Base-by-base conservation (phyloP, 2,113 vertebrate species). In the Dasyurus viverrinus region DNA sequence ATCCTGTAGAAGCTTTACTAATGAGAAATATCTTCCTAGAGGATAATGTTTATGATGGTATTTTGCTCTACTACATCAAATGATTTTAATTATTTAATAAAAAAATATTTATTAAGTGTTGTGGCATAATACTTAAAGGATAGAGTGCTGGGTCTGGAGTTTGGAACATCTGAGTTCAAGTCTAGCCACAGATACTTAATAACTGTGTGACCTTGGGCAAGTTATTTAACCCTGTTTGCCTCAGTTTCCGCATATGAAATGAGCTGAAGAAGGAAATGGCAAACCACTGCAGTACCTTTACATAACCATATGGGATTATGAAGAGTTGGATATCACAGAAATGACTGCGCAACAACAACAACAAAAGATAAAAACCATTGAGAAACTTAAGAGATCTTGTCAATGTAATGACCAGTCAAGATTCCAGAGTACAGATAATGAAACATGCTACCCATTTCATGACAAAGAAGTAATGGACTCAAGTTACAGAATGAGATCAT, bases 111-210 rank as follows among this genome's bases (percentile, higher is more conserved):
- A 84, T 42, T 84, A 76, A n/a, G n/a, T 84, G n/a, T 42, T 6
- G 4, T 68, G 60, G 60, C 1, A 16, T 8, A 68, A 36, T 52
- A 52, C 10, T 52, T 10, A 52, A 52, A 36, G 12, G 30, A 68
- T 36, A 68, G 30, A 68, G 12, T 14, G 11, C 60, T 68, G 4
- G 60, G 30, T 12, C 60, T 68, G 12, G 60, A 68, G 14, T 68
- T 22, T 36, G 89, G 27, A 57, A 96, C 50, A 89, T 68, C 84
- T 46, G 23, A 47, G 95, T 90, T 97, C 76, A 90, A 91, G 92
- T n/a, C 11, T 8, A 26, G 90, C 23, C 93, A 24, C 53, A 84
- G 90, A 53, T 53, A 50, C 54, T 91, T 93, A 36, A 60, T 91
- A 16, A 89, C 91, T 92, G 9, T 53, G 12, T 24, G 54, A 60